Evolutionary conservation across 2,888 invertebrate genomes (phyloP).

Genomic region (Pediacus dermestoides): DNA sequence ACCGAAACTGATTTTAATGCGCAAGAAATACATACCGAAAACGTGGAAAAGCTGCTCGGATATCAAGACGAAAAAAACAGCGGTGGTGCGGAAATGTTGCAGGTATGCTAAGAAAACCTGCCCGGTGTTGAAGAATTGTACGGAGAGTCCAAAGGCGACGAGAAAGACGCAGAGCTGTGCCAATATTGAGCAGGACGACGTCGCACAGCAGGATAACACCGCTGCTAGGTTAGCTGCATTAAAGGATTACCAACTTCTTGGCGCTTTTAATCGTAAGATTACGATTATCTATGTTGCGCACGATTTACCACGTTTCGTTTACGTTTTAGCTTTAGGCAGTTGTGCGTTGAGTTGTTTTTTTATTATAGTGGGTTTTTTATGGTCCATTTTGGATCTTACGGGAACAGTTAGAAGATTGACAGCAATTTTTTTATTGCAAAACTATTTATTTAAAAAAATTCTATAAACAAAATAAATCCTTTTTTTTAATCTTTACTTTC

Average conservation of each 20-base stretch:
- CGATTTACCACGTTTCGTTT: slow-evolving; percentile 14
- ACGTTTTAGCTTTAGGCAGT: background rate
- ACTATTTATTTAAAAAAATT: too few relatives aligned
- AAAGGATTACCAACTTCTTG: slow-evolving; percentile 32
- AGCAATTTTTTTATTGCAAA: too few relatives aligned
- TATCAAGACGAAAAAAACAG: slow-evolving; percentile 38
- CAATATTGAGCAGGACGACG: slow-evolving; percentile 36
- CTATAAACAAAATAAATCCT: too few relatives aligned
- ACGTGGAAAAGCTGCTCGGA: slow-evolving; percentile 50
- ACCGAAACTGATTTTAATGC: slow-evolving; percentile 41
- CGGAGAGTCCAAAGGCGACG: slow-evolving; percentile 32
- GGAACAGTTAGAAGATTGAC: too few relatives aligned
- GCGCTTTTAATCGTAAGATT: slow-evolving; percentile 42
- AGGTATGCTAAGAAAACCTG: slow-evolving; percentile 46
- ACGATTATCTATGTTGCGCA: slow-evolving; percentile 38
- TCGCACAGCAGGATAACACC: slow-evolving; percentile 23
- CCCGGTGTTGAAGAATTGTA: slow-evolving; percentile 41
- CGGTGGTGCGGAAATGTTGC: slow-evolving; percentile 46
- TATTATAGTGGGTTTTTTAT: slow-evolving; percentile 12
- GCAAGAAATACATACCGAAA: slow-evolving; percentile 41
- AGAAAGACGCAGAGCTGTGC: slow-evolving; percentile 45
- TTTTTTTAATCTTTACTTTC: too few relatives aligned
- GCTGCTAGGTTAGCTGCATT: slow-evolving; percentile 43
- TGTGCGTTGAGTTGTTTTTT: slow-evolving; percentile 13
- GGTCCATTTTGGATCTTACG: slow-evolving; percentile 8